Conservation (phyloP, 2,797 vertebrate genomes). For the Pygocentrus nattereri region DNA sequence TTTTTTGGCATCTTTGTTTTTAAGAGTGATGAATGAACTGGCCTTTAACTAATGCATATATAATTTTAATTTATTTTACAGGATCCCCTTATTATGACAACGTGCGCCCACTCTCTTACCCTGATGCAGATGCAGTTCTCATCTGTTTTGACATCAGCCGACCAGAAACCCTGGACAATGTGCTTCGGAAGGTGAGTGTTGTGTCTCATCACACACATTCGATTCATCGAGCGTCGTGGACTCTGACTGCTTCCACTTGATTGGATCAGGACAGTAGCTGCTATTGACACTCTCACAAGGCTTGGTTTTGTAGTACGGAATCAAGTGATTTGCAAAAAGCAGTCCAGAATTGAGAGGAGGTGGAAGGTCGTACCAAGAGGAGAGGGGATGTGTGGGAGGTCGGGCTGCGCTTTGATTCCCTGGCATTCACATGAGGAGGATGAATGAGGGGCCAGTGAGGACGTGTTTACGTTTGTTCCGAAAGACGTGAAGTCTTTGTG, state of each 20-base stretch:
- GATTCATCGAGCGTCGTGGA: slow-evolving; percentile 1
- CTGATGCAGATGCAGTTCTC: slow-evolving; percentile 88
- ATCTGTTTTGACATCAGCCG: slow-evolving; percentile 92
- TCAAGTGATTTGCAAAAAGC: slow-evolving; percentile 42
- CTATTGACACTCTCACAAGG: slow-evolving; percentile 41
- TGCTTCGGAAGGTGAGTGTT: slow-evolving; percentile 86
- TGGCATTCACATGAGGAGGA: slow-evolving; percentile 40
- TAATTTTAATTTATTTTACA: slow-evolving; percentile 56
- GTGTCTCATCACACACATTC: background rate
- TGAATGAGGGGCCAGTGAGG: slow-evolving; percentile 27
- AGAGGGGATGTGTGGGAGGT: slow-evolving; percentile 25
- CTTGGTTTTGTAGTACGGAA: slow-evolving; percentile 36
- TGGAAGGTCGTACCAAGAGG: slow-evolving; percentile 27
- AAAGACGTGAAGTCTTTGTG: slow-evolving; percentile 40
- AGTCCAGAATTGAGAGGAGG: slow-evolving; percentile 36
- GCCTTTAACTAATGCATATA: background rate
- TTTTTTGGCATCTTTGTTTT: too few species aligned
- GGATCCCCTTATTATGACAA: slow-evolving; percentile 92
- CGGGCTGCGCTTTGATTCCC: slow-evolving; percentile 26
- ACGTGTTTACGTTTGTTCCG: slow-evolving; percentile 40
- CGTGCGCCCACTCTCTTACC: slow-evolving; percentile 89
- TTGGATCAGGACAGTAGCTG: slow-evolving; percentile 1
- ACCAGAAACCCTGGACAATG: slow-evolving; percentile 90
- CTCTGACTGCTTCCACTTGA: slow-evolving; percentile 8
- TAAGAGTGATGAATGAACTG: background rate